Evolutionary conservation across 2,113 vertebrate genomes (phyloP).

Genomic region (Mustelus asterias): DNA sequence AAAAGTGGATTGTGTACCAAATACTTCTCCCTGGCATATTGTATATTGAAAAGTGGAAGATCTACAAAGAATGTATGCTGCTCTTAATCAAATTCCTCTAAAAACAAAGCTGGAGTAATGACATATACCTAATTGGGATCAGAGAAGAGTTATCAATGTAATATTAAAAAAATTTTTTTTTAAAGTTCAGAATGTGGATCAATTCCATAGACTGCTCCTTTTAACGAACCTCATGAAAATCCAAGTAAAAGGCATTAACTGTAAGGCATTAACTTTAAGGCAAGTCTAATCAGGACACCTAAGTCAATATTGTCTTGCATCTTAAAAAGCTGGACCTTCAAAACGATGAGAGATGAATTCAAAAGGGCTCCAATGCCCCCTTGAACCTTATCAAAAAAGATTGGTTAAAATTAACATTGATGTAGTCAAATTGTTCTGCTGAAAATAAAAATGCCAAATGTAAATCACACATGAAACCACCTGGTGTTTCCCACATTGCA

Average conservation of each 20-base stretch:
- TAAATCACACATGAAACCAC: not conserved
- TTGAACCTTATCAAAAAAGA: not conserved
- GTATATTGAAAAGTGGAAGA: not conserved
- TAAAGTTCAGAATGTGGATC: not conserved
- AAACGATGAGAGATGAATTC: slow-evolving; percentile 4
- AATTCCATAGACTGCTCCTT: not conserved
- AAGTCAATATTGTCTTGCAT: not conserved
- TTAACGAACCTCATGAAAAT: slow-evolving; percentile 6
- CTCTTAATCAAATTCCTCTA: not conserved
- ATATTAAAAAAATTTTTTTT: not conserved
- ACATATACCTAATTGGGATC: not conserved
- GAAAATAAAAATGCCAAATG: not conserved
- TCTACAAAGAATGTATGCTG: not conserved
- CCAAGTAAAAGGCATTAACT: slow-evolving; percentile 7
- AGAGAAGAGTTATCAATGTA: not conserved
- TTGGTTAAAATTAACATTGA: not conserved
- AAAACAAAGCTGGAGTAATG: not conserved
- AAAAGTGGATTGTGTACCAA: not conserved
- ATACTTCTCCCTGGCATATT: not conserved
- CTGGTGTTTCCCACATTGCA: not conserved
- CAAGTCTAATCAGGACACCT: not conserved
- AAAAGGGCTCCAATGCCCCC: not conserved
- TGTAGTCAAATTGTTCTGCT: not conserved
- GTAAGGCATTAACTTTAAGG: slow-evolving; percentile 24
- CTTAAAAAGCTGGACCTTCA: not conserved